Percentiles rank a stretch among this genome's conserved stretches.
Conservation (phyloP, 2,113 vertebrate genomes). For the Siniperca chuatsi region DNA sequence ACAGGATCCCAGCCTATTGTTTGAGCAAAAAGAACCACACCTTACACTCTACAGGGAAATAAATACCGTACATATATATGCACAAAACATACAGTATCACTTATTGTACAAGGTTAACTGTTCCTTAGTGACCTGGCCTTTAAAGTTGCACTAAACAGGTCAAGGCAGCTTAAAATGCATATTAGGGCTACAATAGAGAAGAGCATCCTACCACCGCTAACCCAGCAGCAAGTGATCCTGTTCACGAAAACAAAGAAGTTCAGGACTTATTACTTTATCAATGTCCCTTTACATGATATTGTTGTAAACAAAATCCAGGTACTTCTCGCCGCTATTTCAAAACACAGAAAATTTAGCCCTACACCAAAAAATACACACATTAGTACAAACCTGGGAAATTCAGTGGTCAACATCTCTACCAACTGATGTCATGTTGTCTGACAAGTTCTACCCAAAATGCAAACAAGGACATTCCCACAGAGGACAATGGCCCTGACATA, state of each 20-base stretch:
- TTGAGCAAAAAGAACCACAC: constrained; percentile 19
- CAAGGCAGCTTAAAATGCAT: constrained; percentile 10
- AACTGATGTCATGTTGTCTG: not conserved
- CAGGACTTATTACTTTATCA: not conserved
- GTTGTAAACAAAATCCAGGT: not conserved
- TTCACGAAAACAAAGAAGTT: not conserved
- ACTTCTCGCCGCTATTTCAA: not conserved
- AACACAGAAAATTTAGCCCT: not conserved
- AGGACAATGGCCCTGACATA: constrained; percentile 6
- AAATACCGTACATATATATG: not conserved
- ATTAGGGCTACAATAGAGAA: not conserved
- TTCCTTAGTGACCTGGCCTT: constrained; percentile 14
- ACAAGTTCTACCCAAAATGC: constrained; percentile 28
- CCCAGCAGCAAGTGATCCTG: not conserved
- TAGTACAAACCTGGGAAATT: not conserved
- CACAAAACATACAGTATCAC: constrained; percentile 2
- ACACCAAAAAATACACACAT: not conserved
- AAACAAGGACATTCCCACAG: constrained; percentile 21
- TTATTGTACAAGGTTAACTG: constrained; percentile 15
- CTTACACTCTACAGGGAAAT: constrained; percentile 5
- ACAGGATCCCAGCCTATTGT: constrained; percentile 55
- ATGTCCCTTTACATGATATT: not conserved
- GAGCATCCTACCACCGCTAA: not conserved
- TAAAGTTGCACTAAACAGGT: constrained; percentile 1
- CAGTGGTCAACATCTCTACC: not conserved